Evolutionary conservation across 2,888 invertebrate genomes (phyloP), one percentile per base, ranked within the genome.

Genomic region (Platycheirus rosarum): DNA sequence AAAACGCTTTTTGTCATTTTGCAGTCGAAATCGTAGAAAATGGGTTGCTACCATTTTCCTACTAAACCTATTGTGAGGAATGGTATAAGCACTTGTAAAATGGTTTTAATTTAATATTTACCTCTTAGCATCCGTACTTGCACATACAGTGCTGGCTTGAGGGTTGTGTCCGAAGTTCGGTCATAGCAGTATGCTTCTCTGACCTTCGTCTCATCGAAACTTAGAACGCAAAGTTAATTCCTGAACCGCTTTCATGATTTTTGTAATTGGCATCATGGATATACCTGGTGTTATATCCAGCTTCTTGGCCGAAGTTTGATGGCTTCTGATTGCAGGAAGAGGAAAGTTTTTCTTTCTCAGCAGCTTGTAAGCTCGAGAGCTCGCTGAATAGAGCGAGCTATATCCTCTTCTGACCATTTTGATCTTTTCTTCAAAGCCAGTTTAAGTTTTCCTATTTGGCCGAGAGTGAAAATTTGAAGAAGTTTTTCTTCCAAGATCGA

Each of bases 331-430:
- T 2, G 23, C 62, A 35, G 69, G 77, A 62, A 74, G 60, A 29
- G 77, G 55, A 57, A 62, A 74, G 8, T 49, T 63, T 40, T 78
- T 73, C 32, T 46, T 48, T 16, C 62, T 11, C 13, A 71, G 46
- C 44, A 73, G 14, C 44, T 68, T 71, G 23, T 69, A 71, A 8
- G 46, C 46, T 29, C 60, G 65, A 11, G 63, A 26, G 20, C 70
- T 78, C 44, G 70, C 69, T n/a, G 66, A 70, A 46, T 82, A 75
- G 5, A 75, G 14, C 55, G 60, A 1, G 63, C 68, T 51, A 57
- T 66, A 26, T 60, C 60, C 18, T 37, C 60, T 37, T 66, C 66
- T 11, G 26, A 46, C 71, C 80, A 68, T 2, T 49, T 23, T 23
- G 23, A 2, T 2, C 23, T 23, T 23, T 23, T 23, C n/a, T n/a